Base-by-base conservation (phyloP, 2,113 vertebrate genomes). In the Tupaia chinensis region DNA sequence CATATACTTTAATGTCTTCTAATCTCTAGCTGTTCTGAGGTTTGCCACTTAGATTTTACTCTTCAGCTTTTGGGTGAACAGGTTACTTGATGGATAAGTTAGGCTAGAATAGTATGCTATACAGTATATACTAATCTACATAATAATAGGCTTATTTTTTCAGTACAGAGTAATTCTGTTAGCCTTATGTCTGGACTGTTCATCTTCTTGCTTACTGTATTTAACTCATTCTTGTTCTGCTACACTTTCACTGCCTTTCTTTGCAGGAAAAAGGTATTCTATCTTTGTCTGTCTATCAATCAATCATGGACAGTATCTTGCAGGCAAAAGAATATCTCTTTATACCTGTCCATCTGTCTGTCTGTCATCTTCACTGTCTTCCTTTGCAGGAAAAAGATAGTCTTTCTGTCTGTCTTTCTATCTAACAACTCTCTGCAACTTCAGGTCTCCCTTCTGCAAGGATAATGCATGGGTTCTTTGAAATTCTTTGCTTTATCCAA, bases 41-140 rank as follows among this genome's bases (percentile, higher is more conserved):
- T 93, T 74, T 87, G 73, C 61, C 8, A 34, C 56, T 89, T 91
- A 89, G 56, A 53, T 76, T 94, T 94, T 85, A 10, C 34, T 78
- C 27, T 74, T 27, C 69, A 87, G 58, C 17, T 76, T 95, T 92
- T 89, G 9, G 27, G 8, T 92, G 65, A 94, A 66, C 9, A 76
- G 58, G 6, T 7, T 77, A 44, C 17, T 65, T 87, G 34, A 86
- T 72, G 32, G 44, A 32, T 58, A 85, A 80, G 32, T 66, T 70
- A 86, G 83, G 5, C 44, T 73, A 63, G 11, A 61, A 13, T 69
- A 68, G 53, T 80, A 56, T 80, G n/a, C 69, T 80, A 22, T 11
- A 72, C 10, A 60, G 82, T 34, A 34, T 77, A 12, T 86, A 68
- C 61, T 93, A 9, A 89, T 81, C 22, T 66, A 4, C 63, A 44